Conservation (phyloP, 2,888 invertebrate genomes). For the Andrena marginata region DNA sequence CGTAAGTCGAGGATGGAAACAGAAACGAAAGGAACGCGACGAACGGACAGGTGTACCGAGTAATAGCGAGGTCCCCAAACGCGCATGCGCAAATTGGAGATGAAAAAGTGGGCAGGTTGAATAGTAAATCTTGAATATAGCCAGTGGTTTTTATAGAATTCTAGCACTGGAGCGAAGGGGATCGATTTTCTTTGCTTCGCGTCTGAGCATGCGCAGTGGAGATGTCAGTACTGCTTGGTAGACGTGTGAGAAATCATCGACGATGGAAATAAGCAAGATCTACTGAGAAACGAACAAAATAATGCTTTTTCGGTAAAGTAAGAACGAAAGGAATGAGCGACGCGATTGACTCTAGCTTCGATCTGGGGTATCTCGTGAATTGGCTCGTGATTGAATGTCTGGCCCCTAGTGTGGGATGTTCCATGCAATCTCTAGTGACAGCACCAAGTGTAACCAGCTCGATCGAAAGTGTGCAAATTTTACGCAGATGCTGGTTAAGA, state of each 20-base stretch:
- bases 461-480: constrained; percentile 7
- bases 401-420: constrained; percentile 53
- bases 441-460: constrained; percentile 63
- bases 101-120: neutral
- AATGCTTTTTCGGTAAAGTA: neutral
- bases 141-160: too few relatives aligned
- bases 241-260: neutral
- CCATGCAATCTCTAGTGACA: constrained; percentile 58
- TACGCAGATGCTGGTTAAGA: neutral
- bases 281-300: neutral
- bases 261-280: neutral
- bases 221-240: too few relatives aligned
- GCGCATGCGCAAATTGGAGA: neutral
- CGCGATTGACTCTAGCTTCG: neutral
- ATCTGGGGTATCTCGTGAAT: constrained; percentile 34
- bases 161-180: too few relatives aligned
- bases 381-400: constrained; percentile 40
- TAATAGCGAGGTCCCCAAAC: neutral
- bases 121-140: too few relatives aligned
- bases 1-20: neutral
- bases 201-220: too few relatives aligned
- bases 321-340: constrained; percentile 17
- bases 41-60: neutral
- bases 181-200: too few relatives aligned
- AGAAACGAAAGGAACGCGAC: neutral